Evolutionary conservation across 2,888 invertebrate species (phyloP).

Genomic region (Yponomeuta cagnagella): DNA sequence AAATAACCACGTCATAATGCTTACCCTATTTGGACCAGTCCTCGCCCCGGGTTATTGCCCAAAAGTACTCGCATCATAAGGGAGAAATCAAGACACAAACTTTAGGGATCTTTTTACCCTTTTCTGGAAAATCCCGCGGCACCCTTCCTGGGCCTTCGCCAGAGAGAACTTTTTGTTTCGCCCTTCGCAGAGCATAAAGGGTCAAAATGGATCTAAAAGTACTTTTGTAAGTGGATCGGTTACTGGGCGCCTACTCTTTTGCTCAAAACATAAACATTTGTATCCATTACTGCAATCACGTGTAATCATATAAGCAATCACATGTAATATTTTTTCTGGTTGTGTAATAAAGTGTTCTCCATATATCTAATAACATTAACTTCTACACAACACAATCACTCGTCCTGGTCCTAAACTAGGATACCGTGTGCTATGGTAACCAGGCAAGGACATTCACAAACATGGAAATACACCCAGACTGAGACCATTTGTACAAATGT

Average conservation of each 20-base stretch:
- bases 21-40: neutral
- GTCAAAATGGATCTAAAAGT: constrained; percentile 3
- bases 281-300: no score
- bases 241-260: neutral
- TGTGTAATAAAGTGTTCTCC: no score
- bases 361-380: no score
- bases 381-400: no score
- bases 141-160: neutral
- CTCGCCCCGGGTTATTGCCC: neutral
- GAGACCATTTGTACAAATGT: no score
- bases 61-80: neutral
- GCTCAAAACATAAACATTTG: neutral
- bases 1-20: no score
- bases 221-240: neutral
- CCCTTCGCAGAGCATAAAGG: neutral
- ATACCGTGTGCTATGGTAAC: no score
- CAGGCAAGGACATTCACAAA: no score
- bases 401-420: no score
- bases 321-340: no score
- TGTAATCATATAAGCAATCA: no score
- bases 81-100: neutral
- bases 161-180: neutral
- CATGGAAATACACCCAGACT: no score
- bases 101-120: neutral
- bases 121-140: neutral